Evolutionary conservation across 30 jellyfish, hydroid and myxozoan species (phyloP).

Genomic region (Hydractinia echinata): DNA sequence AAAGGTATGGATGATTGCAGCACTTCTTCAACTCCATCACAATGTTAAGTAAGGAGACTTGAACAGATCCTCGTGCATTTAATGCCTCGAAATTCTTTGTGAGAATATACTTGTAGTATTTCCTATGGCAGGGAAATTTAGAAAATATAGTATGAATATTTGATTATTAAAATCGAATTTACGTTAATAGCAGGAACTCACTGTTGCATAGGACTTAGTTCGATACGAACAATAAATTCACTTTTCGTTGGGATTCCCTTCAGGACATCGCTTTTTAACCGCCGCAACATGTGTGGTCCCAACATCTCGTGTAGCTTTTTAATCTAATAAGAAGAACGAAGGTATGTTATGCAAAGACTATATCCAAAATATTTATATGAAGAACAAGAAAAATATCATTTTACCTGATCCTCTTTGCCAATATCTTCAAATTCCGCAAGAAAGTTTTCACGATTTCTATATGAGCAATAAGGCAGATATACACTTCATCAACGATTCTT

Average conservation of each 20-base stretch:
- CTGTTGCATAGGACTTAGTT: constrained; percentile 93
- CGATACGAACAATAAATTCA: constrained; percentile 94
- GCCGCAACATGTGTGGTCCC: constrained; percentile 99
- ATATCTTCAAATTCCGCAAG: constrained; percentile 96
- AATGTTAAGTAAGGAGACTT: constrained; percentile 83
- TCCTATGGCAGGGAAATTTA: constrained; percentile 38
- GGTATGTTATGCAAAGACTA: neutral
- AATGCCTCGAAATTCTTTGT: constrained; percentile 93
- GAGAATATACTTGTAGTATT: constrained; percentile 80
- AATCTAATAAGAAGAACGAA: constrained; percentile 34
- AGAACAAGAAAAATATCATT: neutral
- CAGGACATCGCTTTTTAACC: constrained; percentile 89
- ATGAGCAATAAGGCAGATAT: neutral
- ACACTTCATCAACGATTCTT: too few species aligned
- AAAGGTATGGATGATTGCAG: constrained; percentile 97
- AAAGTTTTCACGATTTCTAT: constrained; percentile 73
- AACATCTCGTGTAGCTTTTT: constrained; percentile 89
- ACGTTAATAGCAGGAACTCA: constrained; percentile 9
- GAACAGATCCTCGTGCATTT: constrained; percentile 77
- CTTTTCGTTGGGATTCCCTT: constrained; percentile 98
- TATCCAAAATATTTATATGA: neutral
- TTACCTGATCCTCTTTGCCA: constrained; percentile 97
- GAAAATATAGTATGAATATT: neutral
- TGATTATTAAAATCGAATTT: neutral
- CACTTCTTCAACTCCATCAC: constrained; percentile 99